phyloP scores from a whole-genome alignment of 2,113 vertebrate genomes.

The Columba janthina region DNA sequence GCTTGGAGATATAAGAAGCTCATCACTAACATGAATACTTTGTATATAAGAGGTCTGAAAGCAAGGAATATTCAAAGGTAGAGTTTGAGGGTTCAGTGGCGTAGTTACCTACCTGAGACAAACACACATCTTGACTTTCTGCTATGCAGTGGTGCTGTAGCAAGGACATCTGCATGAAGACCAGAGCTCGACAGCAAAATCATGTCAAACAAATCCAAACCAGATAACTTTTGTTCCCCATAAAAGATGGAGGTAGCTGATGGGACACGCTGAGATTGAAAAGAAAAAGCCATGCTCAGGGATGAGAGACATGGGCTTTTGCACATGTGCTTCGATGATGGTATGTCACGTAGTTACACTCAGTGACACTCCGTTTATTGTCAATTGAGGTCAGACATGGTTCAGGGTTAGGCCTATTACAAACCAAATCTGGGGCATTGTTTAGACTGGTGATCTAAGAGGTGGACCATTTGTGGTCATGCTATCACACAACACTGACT shows the following conservation, averaged over 20 bases:
- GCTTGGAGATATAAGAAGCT: not conserved
- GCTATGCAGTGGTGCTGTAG: not conserved
- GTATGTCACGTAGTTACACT: not conserved
- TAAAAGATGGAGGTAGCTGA: not conserved
- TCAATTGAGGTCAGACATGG: not conserved
- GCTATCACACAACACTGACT: not conserved
- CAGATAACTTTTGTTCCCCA: not conserved
- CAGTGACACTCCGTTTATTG: not conserved
- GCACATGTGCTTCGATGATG: accelerated
- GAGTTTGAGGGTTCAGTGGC: not conserved
- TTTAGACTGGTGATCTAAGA: not conserved
- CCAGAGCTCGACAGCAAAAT: not conserved
- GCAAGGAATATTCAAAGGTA: not conserved
- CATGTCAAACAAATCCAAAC: not conserved
- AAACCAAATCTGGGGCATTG: not conserved
- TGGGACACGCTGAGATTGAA: not conserved
- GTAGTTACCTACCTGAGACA: not conserved
- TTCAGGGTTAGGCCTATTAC: not conserved
- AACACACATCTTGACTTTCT: not conserved
- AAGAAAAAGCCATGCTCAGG: not conserved
- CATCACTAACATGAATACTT: not conserved
- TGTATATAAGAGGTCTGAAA: not conserved
- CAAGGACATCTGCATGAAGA: not conserved
- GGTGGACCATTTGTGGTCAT: not conserved
- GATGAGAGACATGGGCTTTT: not conserved